Evolutionary conservation across 2,797 vertebrate genomes (phyloP), one percentile per base, ranked within the genome.

Genomic region (Sebastes aleutianus): DNA sequence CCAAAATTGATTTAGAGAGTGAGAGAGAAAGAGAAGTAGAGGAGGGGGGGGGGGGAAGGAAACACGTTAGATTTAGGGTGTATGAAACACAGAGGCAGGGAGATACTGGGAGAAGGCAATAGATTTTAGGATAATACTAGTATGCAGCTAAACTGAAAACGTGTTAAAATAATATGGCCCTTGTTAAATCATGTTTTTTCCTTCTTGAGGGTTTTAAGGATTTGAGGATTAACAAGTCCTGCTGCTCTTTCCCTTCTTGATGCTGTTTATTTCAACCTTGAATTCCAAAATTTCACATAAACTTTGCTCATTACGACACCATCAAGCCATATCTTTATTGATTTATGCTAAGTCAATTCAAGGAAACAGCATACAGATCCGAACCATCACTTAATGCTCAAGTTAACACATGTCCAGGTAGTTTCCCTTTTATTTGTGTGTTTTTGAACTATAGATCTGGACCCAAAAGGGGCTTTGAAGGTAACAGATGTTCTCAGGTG

Each of bases 1-100:
- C 82, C 78, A 89, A 93, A 93, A 95, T 92, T 94, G 94, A 95
- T 95, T 95, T 92, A 90, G 87, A 92, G 88, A 90, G 83, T 87
- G 82, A 90, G 72, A 88, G 76, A 90, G 79, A 89, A 74, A 90
- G 81, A 87, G 74, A 85, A 76, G 85, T 79, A 78, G 82, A 71
- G 74, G 70, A 78, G 69, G 71, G 67, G 13, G n/a, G 62, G 54
- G 12, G 5, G 36, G 1, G n/a, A n/a, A 78, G 74, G 73, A 66
- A 89, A 80, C 80, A 34, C 31, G 47, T 84, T 87, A 85, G 85
- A 88, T 86, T 90, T 85, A 76, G 82, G 78, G 76, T 76, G 78
- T 75, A 85, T 68, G 79, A 88, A 86, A 85, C 82, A 76, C 73
- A 86, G 71, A 89, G 62, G 70, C n/a, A 62, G 47, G 71, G 76